Base-by-base conservation (phyloP, 92 coral and sea anemone species). In the Palythoa grandis region DNA sequence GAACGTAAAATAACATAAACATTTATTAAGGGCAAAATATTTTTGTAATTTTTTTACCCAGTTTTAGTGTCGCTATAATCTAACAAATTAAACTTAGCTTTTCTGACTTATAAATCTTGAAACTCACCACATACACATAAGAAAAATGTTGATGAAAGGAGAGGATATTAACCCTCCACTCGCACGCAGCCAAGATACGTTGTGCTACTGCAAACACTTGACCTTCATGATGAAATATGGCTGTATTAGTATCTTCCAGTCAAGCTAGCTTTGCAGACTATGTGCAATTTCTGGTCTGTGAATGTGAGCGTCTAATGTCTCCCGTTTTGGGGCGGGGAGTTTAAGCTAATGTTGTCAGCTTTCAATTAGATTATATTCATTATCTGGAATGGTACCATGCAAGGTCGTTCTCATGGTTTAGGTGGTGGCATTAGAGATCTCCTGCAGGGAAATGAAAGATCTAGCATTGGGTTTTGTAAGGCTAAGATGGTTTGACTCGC, bases 331-430 rank as follows among this genome's bases (percentile, higher is more conserved):
- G 69, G 69, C 69, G 69, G 69, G 29, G 69, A 63, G 9, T 63
- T 63, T 63, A n/a, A 23, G 10, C 50, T 8, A 3, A 20, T 63
- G 19, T 63, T 23, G 25, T 63, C 69, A 63, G 69, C 69, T 63
- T 63, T 63, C 69, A 63, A 63, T 63, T 23, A 63, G 69, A 63
- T 6, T 63, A 43, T 43, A 63, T 63, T 63, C 29, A 63, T n/a
- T 63, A 63, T 63, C 69, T 63, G 69, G 69, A 63, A 63, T 63
- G 8, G 23, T 19, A 63, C 69, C 69, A 63, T 63, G 69, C 69
- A n/a, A 63, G 23, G 1, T 7, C 24, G 22, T 24, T 63, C 25
- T n/a, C 24, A n/a, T 63, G 69, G 69, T 63, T 63, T 17, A 23
- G 20, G 25, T n/a, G 69, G 69, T 5, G 69, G 24, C 20, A 4